Base-by-base conservation (phyloP, 1,140 invertebrate species). In the Megalopta genalis region DNA sequence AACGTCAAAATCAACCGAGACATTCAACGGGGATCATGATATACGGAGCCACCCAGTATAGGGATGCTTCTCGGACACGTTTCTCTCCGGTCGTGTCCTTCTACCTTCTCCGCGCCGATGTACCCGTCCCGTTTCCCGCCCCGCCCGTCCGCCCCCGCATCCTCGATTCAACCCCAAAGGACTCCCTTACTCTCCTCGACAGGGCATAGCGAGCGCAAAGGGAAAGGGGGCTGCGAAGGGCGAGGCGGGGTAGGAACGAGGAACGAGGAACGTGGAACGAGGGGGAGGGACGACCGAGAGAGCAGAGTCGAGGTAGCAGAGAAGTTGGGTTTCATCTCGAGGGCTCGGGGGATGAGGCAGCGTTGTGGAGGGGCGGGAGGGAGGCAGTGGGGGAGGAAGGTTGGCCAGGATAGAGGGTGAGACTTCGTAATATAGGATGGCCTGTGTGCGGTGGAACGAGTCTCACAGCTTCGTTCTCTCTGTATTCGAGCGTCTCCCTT, bases 241-340 rank as follows among this genome's bases (percentile, higher is more conserved):
- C 71, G 73, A 83, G 49, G 80, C 69, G 77, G 52, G 64, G 57
- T 63, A 63, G 73, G 49, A 62, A 67, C 69, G 39, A 32, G 71
- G 67, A 32, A 49, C 63, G 59, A 27, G 49, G 32, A 32, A 52
- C 6, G 52, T 5, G n/a, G n/a, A n/a, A n/a, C 1, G 52, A 5
- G 6, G 52, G 52, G 2, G 21, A n/a, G 52, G 52, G 21, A 57
- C 21, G 60, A 66, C 39, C 37, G 68, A 74, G 80, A 78, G 72
- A 74, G 32, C 32, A 32, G 80, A 87, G 84, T 80, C 76, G 86
- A 86, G 78, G 86, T 78, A 84, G 82, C 82, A 77, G 79, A 89
- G 90, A 90, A 89, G 88, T 90, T 89, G 88, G 87, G 89, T 90
- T 92, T 90, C 90, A 91, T 91, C 90, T 92, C 90, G 88, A 89